Evolutionary conservation across 2,888 invertebrate genomes (phyloP).

Genomic region (Drosophila eohydei): DNA sequence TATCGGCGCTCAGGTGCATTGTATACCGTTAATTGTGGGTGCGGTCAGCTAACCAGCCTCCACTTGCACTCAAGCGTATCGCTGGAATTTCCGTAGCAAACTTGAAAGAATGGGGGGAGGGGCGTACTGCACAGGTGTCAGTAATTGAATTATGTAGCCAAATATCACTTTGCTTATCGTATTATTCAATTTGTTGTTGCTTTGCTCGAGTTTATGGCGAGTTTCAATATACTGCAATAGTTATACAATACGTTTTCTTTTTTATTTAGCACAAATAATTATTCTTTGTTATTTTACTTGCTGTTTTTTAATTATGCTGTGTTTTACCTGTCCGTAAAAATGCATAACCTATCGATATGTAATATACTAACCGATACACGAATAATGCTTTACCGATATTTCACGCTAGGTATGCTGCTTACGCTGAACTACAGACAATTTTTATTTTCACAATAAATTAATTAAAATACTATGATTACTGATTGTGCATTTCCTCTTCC

Average conservation of each 20-base stretch:
- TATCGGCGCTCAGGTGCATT: constrained; percentile 87
- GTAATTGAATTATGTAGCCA: constrained; percentile 56
- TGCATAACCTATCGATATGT: constrained; percentile 39
- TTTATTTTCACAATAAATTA: constrained; percentile 29
- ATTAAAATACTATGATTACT: constrained; percentile 11
- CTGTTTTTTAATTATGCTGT: constrained; percentile 51
- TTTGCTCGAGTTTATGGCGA: not conserved
- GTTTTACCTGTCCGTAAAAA: constrained; percentile 37
- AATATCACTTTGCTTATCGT: constrained; percentile 20
- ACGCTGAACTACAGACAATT: constrained; percentile 35
- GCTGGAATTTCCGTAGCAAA: constrained; percentile 33
- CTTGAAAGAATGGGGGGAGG: not conserved
- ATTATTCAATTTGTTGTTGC: not conserved
- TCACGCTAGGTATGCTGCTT: constrained; percentile 13
- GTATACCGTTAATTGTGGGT: constrained; percentile 36
- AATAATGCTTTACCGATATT: constrained; percentile 8
- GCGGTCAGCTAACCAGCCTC: constrained; percentile 42
- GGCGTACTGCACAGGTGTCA: constrained; percentile 43
- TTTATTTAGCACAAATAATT: constrained; percentile 12
- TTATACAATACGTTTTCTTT: constrained; percentile 5
- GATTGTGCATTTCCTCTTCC: constrained; percentile 45
- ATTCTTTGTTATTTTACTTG: constrained; percentile 43
- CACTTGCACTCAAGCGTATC: constrained; percentile 47
- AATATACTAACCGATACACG: constrained; percentile 12
- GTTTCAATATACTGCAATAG: constrained; percentile 7